Evolutionary conservation across 2,113 vertebrate genomes (phyloP), one percentile per base, ranked within the genome.

Genomic region (Nematolebias whitei): DNA sequence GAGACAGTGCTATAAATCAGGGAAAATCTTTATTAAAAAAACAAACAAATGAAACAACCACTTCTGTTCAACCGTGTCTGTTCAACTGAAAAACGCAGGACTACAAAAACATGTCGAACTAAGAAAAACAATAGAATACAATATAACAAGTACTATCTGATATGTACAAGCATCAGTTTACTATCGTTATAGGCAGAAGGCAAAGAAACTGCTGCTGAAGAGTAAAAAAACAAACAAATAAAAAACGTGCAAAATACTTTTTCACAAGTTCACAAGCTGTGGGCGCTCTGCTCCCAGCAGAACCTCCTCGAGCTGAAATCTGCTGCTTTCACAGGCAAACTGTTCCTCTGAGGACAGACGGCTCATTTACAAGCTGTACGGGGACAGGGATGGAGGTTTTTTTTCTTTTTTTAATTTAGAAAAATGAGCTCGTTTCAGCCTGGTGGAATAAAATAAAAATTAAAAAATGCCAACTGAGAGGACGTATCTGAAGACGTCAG

Each of bases 81-180:
- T 87, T 89, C 84, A 76, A 87, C 74, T 68, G 78, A 92, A 93
- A 55, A 93, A 91, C 89, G 91, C 89, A 75, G 71, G 78, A 91
- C 90, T 92, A 92, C 84, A 92, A 93, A 92, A 92, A 84, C n/a
- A 88, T 86, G 75, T 91, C 71, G 85, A 91, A 90, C 81, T 56
- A 85, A 87, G 65, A 88, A 80, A 69, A 72, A 64, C 18, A 66
- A 63, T 71, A 73, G 78, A 84, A 87, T 79, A 91, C 81, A 83
- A 84, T 91, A 83, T 87, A 84, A 89, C 86, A 91, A 90, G 85
- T 86, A 89, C 79, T 88, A 88, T 78, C 75, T 80, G 80, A 89
- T 92, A 92, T 92, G 79, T 93, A 91, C 92, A 93, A 78, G 88
- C 90, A 55, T 81, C 72, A 80, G 74, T 83, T 79, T 68, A 71